These are phyloP conservation scores for Zapus hudsonius DNA, from an alignment of 2,113 vertebrate genomes.

Conservation along the genomic window DNA sequence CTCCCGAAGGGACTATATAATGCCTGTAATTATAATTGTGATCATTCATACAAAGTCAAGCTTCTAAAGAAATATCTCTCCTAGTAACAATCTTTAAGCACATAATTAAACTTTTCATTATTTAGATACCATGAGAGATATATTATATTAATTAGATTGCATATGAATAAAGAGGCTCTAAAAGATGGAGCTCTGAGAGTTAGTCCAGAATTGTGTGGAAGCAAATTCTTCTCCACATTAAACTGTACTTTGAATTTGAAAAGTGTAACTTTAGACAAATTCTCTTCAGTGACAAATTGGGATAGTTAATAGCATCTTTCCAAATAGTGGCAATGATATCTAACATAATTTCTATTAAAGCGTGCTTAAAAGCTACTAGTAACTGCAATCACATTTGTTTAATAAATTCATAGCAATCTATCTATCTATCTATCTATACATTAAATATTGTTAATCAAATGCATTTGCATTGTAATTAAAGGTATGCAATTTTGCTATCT, in stretches of 20 bases:
- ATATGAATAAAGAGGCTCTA: background rate
- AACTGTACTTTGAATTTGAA: background rate
- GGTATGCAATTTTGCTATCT: background rate
- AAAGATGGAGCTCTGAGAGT: background rate
- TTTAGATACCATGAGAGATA: slow-evolving; percentile 12
- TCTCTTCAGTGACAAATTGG: background rate
- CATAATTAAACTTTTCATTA: slow-evolving; percentile 40
- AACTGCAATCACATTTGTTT: background rate
- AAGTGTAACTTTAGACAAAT: background rate
- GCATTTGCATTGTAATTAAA: background rate
- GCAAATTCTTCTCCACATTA: background rate
- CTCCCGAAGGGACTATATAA: background rate
- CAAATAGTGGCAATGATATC: background rate
- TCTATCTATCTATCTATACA: background rate
- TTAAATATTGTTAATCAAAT: background rate
- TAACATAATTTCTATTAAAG: background rate
- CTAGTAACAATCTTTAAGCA: slow-evolving; percentile 31
- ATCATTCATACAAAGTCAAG: slow-evolving; percentile 27
- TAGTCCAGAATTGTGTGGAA: background rate
- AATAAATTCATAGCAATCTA: background rate
- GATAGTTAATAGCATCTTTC: background rate
- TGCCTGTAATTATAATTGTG: slow-evolving; percentile 4
- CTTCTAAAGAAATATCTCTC: slow-evolving; percentile 38
- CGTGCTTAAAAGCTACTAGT: background rate
- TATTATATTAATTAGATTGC: slow-evolving; percentile 19